These are phyloP conservation scores for Trilocha varians DNA, from an alignment of 2,888 invertebrate species.

Conservation along the genomic window DNA sequence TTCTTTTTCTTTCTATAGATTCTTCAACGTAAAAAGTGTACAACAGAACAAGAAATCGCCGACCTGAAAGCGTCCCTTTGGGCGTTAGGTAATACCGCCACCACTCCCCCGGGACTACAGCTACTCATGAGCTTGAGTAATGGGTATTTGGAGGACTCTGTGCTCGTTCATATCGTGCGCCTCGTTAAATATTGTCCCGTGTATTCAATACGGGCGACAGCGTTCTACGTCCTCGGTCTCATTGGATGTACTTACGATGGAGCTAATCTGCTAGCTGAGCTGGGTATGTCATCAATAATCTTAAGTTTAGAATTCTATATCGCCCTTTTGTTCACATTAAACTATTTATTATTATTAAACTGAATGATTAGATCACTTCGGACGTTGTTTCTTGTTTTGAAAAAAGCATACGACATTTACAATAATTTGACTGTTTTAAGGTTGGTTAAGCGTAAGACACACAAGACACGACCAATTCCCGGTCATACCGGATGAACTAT, in stretches of 20 bases:
- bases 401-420: too few species aligned
- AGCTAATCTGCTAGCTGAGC: slow-evolving; percentile 82
- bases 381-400: too few species aligned
- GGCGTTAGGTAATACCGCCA: slow-evolving; percentile 89
- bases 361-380: too few species aligned
- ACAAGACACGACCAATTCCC: slow-evolving; percentile 85
- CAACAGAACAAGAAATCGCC: slow-evolving; percentile 79
- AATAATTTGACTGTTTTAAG: too few species aligned
- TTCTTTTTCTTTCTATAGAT: slow-evolving; percentile 24
- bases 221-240: slow-evolving; percentile 90
- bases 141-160: slow-evolving; percentile 52
- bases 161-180: slow-evolving; percentile 64
- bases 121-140: slow-evolving; percentile 75
- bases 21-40: slow-evolving; percentile 68
- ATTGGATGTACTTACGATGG: slow-evolving; percentile 89
- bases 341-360: background rate
- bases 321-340: too few species aligned
- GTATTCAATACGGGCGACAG: slow-evolving; percentile 91
- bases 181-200: slow-evolving; percentile 87
- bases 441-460: slow-evolving; percentile 84
- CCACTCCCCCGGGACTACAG: slow-evolving; percentile 82
- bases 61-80: slow-evolving; percentile 91
- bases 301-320: too few species aligned
- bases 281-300: too few species aligned
- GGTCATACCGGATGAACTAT: slow-evolving; percentile 78